Base-by-base conservation (phyloP, 2,113 vertebrate genomes). In the Leptocoma aspasia region DNA sequence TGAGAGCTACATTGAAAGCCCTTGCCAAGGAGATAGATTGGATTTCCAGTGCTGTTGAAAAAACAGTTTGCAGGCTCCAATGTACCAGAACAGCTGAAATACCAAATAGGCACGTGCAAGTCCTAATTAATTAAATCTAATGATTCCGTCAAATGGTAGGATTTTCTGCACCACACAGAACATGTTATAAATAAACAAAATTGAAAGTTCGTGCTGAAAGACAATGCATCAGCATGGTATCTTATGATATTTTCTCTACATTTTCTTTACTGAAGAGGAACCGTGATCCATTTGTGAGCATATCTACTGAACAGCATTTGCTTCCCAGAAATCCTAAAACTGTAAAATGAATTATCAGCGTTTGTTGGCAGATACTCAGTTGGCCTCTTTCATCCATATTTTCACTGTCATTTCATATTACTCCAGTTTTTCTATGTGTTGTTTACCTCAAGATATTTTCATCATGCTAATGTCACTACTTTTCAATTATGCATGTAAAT, bases 11-110 rank as follows among this genome's bases (percentile, higher is more conserved):
- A 61, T 10, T 84, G 41, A 82, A 96, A 96, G 80, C 22, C 63
- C 59, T 96, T 96, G 69, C 92, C 44, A 92, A 94, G 80, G 71
- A 95, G 82, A 80, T 82, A 96, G 64, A 96, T 93, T 96, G 45
- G 68, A 92, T 90, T 97, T 44, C 61, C 85, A 80, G 68, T 31
- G 92, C 86, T 93, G 65, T 82, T 91, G 86, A 30, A 94, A 73
- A 80, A 97, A 57, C 49, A 63, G 33, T 97, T 96, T 89, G 57
- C 66, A 90, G 60, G 37, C 28, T 95, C 56, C 90, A 73, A 15
- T 84, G 70, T 77, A 85, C 30, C 45, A 92, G 72, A 91, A 61
- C 23, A 88, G n/a, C 31, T 73, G 42, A 96, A 90, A 90, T 47
- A 77, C 21, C 41, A 80, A 76, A 95, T 18, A 89, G 41, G 10